Base-by-base conservation (phyloP, 2,888 invertebrate species). In the Caenorhabditis sinica region DNA sequence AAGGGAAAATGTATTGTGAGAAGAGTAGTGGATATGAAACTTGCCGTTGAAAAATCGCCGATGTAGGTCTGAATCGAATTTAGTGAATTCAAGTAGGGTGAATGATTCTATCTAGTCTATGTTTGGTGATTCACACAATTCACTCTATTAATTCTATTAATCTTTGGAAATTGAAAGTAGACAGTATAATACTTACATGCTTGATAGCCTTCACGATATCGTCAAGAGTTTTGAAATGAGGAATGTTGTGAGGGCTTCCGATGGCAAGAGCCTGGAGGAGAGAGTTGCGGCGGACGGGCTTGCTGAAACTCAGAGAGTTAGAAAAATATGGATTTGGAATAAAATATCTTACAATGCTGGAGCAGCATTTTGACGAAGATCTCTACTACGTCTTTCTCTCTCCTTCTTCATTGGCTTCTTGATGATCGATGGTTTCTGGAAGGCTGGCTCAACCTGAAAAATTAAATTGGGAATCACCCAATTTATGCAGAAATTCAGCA, bases 401-500 rank as follows among this genome's bases (percentile, higher is more conserved):
- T 92, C 91, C 75, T 90, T 91, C 81, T 91, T 92, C 90, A 92
- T 91, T 33, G 92, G 92, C 72, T 92, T 92, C 86, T 91, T 91
- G 88, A 92, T 91, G 71, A 92, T 92, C 8, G 91, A 90, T n/a
- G 92, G 92, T 68, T 90, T 91, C 58, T 89, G 85, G 86, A 87
- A 87, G 58, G 89, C 89, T 49, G 91, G 89, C 58, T 89, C 90
- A 9, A 90, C 87, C 86, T 86, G 75, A 20, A 82, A 65, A 20
- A 13, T 49, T 15, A 5, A 17, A 13, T 45, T 45, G 11, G 58
- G 45, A 20, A 9, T 58, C 17, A 5, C 49, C 49, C 6, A 53
- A 36, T 60, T 28, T 30, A 60, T n/a, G n/a, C n/a, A n/a, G n/a
- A n/a, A n/a, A n/a, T n/a, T n/a, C n/a, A n/a, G n/a, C n/a, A n/a